These are phyloP conservation scores for Caenorhabditis plicata DNA, from an alignment of 2,888 invertebrate species.

Conservation along the genomic window DNA sequence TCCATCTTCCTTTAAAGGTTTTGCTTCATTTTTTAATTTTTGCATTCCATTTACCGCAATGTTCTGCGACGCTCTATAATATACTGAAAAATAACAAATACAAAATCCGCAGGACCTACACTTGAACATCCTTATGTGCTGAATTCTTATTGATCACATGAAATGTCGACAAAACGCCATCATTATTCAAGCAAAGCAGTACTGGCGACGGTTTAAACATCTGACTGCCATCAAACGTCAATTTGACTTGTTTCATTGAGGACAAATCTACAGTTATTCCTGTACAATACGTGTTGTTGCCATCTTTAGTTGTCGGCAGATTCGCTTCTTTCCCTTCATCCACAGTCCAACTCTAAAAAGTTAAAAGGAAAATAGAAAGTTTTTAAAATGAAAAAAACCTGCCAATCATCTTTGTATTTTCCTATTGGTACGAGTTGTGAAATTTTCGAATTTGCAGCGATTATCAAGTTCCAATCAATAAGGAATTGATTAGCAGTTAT, in stretches of 20 bases:
- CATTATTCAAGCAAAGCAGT: slow-evolving; percentile 29
- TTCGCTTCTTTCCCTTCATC: slow-evolving; percentile 33
- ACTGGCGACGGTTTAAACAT: slow-evolving; percentile 31
- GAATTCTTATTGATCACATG: slow-evolving; percentile 21
- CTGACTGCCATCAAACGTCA: slow-evolving; percentile 3
- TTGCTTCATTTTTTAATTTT: background rate
- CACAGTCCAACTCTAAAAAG: slow-evolving; percentile 37
- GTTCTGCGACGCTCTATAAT: slow-evolving; percentile 12
- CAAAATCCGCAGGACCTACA: too few species aligned
- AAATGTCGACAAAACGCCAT: slow-evolving; percentile 35
- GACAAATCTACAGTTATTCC: slow-evolving; percentile 44
- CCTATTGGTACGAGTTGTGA: slow-evolving; percentile 33
- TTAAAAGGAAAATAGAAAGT: too few species aligned
- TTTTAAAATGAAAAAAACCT: too few species aligned
- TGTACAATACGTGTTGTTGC: slow-evolving; percentile 43
- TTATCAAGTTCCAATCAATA: slow-evolving; percentile 34
- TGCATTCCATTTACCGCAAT: slow-evolving; percentile 1
- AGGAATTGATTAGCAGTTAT: slow-evolving; percentile 22
- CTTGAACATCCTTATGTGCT: slow-evolving; percentile 12
- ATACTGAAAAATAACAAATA: too few species aligned
- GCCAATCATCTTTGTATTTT: slow-evolving; percentile 29
- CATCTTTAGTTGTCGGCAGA: slow-evolving; percentile 33
- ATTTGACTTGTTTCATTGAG: slow-evolving; percentile 16
- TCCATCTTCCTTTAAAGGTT: too few species aligned
- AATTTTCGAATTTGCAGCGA: slow-evolving; percentile 30